Base-by-base conservation (phyloP, 1,140 invertebrate species). In the Uloborus diversus region DNA sequence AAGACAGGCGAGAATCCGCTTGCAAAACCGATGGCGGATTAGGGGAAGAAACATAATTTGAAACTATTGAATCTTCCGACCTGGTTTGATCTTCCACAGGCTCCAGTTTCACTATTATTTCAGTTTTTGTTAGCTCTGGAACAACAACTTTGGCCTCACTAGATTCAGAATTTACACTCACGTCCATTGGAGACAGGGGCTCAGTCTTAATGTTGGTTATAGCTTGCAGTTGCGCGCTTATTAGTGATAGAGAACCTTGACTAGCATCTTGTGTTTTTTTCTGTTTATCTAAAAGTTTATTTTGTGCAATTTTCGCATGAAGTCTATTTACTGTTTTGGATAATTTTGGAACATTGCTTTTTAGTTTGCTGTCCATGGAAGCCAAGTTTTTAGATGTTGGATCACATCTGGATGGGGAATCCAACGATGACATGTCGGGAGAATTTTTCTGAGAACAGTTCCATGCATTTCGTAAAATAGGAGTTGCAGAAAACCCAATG, bases 281-380 rank as follows among this genome's bases (percentile, higher is more conserved):
- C 42, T 87, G 81, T 82, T 88, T 88, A 70, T 87, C 88, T 64
- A 88, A 86, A 42, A 89, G 86, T 85, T 87, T 88, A 81, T 88
- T 89, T 61, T 88, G 86, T 73, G 88, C 88, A 81, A 89, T 88
- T 83, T 88, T 88, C 30, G 86, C 88, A 82, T 88, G 87, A 53
- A 89, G 82, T 80, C 86, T 86, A 81, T 88, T 88, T 86, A 89
- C 87, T 23, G 88, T 88, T 70, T 88, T 85, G n/a, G 87, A 88
- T 76, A 85, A 86, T 47, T 85, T 85, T 57, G 81, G 70, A 23
- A 59, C 33, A 76, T 79, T 28, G 83, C 82, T 71, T 84, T 82
- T 83, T 25, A 59, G 30, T 80, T 86, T 80, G 28, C 33, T 59
- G 17, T 69, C 56, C 23, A 42, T 30, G 20, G 42, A 49, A 37